Conservation (phyloP, 2,797 vertebrate species). For the Molossus alvarezi region DNA sequence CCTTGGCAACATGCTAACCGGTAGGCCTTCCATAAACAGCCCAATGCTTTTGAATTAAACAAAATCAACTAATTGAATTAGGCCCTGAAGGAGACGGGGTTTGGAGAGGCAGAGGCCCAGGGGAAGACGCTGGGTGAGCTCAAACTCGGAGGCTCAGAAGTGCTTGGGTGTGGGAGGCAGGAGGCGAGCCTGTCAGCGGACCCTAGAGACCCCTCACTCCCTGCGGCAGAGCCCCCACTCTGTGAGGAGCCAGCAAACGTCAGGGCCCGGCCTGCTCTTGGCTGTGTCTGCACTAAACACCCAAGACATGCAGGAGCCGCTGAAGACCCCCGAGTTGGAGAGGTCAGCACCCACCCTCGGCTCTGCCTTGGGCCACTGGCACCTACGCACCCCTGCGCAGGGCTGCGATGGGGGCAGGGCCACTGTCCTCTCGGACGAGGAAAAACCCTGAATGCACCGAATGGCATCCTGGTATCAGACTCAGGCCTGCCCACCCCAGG, state of each 20-base stretch:
- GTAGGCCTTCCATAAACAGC: constrained; percentile 72
- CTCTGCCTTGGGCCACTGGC: not conserved
- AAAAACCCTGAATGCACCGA: not conserved
- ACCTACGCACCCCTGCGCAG: no score
- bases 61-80: constrained; percentile 65
- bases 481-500: no score
- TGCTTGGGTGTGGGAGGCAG: not conserved
- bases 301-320: constrained; percentile 54
- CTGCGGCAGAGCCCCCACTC: constrained; percentile 25
- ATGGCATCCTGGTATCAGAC: not conserved
- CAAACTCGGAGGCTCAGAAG: not conserved
- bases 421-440: not conserved
- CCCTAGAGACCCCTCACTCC: constrained; percentile 62
- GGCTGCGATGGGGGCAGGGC: not conserved
- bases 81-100: constrained; percentile 49
- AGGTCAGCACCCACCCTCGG: not conserved
- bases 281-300: constrained; percentile 57
- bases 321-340: constrained; percentile 53
- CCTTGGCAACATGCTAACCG: constrained; percentile 71
- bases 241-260: constrained; percentile 74
- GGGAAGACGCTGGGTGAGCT: not conserved
- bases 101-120: not conserved
- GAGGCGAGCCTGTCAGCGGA: no score
- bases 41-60: constrained; percentile 75
- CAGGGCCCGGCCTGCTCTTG: constrained; percentile 60